Evolutionary conservation across 30 jellyfish, hydroid and myxozoan genomes (phyloP).

Genomic region (Turritopsis rubra): DNA sequence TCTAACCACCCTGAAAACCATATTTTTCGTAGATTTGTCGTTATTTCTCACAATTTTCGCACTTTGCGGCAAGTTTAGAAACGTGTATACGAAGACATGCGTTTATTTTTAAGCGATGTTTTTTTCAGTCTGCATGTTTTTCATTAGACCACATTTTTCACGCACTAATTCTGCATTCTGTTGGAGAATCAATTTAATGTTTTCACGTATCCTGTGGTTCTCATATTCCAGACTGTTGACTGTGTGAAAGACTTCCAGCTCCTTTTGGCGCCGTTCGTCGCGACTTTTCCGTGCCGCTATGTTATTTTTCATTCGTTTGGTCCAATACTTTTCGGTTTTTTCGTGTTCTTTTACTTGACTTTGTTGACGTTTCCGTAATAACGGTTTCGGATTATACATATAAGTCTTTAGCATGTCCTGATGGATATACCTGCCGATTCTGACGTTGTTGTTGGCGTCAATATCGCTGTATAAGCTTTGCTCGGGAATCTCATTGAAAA

Average conservation of each 20-base stretch:
- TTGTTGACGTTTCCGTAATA: neutral
- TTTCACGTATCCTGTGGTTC: conserved; percentile 14
- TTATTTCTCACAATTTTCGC: too few species aligned
- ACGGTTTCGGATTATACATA: neutral
- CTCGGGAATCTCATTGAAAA: neutral
- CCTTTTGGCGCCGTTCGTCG: conserved; percentile 68
- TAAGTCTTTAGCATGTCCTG: neutral
- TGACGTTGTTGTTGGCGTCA: neutral
- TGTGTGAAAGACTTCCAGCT: conserved; percentile 49
- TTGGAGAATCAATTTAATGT: neutral
- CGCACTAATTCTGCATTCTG: neutral
- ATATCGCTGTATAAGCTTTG: too few species aligned
- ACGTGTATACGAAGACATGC: too few species aligned
- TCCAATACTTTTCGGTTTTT: conserved; percentile 61
- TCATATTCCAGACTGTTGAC: conserved; percentile 31
- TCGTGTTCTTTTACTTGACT: neutral
- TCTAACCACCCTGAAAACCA: too few species aligned
- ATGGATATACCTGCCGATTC: neutral
- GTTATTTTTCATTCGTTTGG: conserved; percentile 47
- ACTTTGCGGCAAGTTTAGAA: too few species aligned
- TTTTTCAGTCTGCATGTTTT: neutral
- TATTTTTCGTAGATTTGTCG: too few species aligned
- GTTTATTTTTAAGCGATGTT: neutral
- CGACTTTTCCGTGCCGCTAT: conserved; percentile 68
- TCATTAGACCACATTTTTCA: neutral